Base-by-base conservation (phyloP, 1,140 invertebrate genomes). In the Ganaspis sp. region DNA sequence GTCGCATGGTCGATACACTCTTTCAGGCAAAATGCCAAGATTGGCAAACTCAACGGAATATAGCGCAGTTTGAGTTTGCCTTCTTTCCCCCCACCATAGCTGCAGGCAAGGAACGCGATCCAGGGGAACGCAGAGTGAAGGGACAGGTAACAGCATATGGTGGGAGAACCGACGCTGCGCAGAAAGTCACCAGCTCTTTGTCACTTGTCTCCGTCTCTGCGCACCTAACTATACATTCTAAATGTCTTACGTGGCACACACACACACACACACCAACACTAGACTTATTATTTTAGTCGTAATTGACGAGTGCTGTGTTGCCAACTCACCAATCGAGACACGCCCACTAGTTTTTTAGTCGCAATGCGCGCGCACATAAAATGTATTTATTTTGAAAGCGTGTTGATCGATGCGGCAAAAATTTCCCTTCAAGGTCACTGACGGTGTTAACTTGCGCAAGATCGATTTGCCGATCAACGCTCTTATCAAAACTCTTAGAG, bases 21-120 rank as follows among this genome's bases (percentile, higher is more conserved):
- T 90, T 91, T 90, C 89, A 91, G 90, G 90, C 90, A 90, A 89
- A 90, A 87, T 91, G 90, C 90, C 90, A 91, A 91, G 90, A 91
- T 90, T 91, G 89, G 88, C 86, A 89, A 90, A 90, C 84, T 88
- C 83, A 74, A 81, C 81, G 77, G 78, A 73, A 82, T 83, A 84
- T 82, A 84, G 76, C 82, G 83, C 73, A 83, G 84, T 89, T 89
- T 88, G 85, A 88, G 87, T 84, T 87, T 74, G 81, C 82, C 85
- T 79, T 79, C 75, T 77, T 83, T 79, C 74, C 74, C 71, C n/a
- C 74, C 38, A 26, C 29, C 9, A 54, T 23, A 1, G 38, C 53
- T 75, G 70, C 80, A 86, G 83, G 81, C 85, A 49, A 84, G 86
- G 82, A 83, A 83, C 85, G 83, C 81, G 87, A 88, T 88, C 85